Base-by-base conservation (phyloP, 2,797 vertebrate species). In the Podarcis siculus region DNA sequence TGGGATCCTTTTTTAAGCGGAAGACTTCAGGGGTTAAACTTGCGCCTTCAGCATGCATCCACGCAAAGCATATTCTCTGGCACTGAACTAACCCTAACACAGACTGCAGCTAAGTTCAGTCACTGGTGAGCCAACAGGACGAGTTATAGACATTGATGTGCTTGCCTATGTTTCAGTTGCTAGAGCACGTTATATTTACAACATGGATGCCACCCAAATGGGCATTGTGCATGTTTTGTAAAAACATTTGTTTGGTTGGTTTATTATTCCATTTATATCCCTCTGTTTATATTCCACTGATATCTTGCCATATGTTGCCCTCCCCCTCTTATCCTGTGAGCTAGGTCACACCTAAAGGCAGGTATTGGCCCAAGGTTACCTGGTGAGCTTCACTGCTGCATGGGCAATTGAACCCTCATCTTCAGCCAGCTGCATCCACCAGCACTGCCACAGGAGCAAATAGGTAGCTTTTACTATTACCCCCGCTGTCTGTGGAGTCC, bases 121-220 rank as follows among this genome's bases (percentile, higher is more conserved):
- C 55, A 81, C 86, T 91, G 67, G 71, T 90, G 86, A 91, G 80
- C 58, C 81, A 87, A 86, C 83, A 79, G 71, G 88, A 92, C 86
- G 85, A 0, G 0, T 73, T 67, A 13, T 3, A 86, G 89, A 55
- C 86, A 89, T 90, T 85, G 3, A 88, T 82, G 86, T 39, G 25
- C 1, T 3, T 64, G 64, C 69, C 69, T 78, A 21, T 32, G 8
- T 79, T 69, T 58, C 19, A n/a, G n/a, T 66, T 39, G 5, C 61
- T 15, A 67, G 61, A 42, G 25, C 61, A 81, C 35, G 32, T 67
- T 82, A 30, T 66, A 66, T 39, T 37, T 39, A 12, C 61, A 66
- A n/a, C 30, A 69, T 27, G 67, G 4, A 69, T 69, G 30, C 67
- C 30, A 69, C 4, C 30, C 9, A 69, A 69, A 69, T n/a, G 2